These are phyloP conservation scores for Oikopleura dioica DNA, from an alignment of 23 tunicate species.

Conservation along the genomic window DNA sequence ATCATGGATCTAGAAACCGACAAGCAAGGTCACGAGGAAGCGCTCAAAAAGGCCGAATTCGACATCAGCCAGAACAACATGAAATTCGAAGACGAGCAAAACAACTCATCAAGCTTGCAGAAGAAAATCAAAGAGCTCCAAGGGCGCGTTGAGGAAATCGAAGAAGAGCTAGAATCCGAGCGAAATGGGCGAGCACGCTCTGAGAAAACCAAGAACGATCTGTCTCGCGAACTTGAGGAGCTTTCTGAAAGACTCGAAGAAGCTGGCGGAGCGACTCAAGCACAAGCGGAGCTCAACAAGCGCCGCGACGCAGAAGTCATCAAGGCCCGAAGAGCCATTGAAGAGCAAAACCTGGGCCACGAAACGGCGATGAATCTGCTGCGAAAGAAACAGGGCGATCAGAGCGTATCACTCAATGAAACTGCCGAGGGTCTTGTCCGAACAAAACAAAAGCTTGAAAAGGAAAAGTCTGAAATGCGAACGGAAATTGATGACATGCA, in stretches of 20 bases:
- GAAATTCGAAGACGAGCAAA: constrained; percentile 54
- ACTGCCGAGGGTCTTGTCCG: constrained; percentile 55
- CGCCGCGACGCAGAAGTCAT: constrained; percentile 51
- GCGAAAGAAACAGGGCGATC: constrained; percentile 70
- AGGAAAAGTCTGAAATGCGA: constrained; percentile 68
- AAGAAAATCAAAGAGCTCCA: constrained; percentile 80
- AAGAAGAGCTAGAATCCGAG: constrained; percentile 92
- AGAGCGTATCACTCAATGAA: constrained; percentile 17
- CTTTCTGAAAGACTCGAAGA: constrained; percentile 72
- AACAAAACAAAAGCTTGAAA: constrained; percentile 59
- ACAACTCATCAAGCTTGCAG: constrained; percentile 40
- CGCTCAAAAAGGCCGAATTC: constrained; percentile 72
- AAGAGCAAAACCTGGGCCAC: constrained; percentile 59
- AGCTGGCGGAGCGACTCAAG: constrained; percentile 23
- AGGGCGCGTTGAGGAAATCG: constrained; percentile 82
- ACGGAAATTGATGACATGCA: constrained; percentile 80
- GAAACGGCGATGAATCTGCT: constrained; percentile 48
- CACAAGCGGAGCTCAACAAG: constrained; percentile 59
- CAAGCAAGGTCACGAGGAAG: constrained; percentile 49
- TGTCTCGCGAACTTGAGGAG: constrained; percentile 91
- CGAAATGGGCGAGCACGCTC: constrained; percentile 64
- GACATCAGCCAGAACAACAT: constrained; percentile 48
- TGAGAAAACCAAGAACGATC: constrained; percentile 53
- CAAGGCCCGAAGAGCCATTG: constrained; percentile 50
- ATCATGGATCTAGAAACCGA: constrained; percentile 99